These are phyloP conservation scores for Ptychobarbus kaznakovi DNA, from an alignment of 2,797 vertebrate genomes.

Conservation along the genomic window DNA sequence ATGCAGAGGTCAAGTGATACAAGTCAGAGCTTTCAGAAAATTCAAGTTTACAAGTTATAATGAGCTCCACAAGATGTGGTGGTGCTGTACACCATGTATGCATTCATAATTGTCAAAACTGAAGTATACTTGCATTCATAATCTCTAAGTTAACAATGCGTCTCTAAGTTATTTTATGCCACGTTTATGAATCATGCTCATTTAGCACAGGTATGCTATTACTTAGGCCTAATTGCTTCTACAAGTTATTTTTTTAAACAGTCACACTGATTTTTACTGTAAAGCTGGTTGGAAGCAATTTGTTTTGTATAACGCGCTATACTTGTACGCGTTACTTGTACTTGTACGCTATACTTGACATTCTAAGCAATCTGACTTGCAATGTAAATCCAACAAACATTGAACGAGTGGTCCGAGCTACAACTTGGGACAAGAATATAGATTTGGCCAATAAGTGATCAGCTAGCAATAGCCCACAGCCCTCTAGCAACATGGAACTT, in stretches of 20 bases:
- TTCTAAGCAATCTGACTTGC: neutral
- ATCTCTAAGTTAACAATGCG: too few species aligned
- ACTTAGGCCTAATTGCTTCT: neutral
- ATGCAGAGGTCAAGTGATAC: neutral
- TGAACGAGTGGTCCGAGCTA: neutral
- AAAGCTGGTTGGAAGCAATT: neutral
- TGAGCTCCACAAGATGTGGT: neutral
- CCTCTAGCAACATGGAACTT: neutral
- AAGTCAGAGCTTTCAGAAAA: neutral
- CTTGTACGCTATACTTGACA: neutral
- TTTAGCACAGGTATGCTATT: neutral
- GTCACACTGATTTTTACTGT: neutral
- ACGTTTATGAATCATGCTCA: neutral
- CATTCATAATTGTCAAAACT: neutral
- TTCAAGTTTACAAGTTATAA: neutral
- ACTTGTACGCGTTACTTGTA: too few species aligned
- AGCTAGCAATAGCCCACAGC: slow-evolving; percentile 1
- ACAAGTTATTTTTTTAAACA: neutral
- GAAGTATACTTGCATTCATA: slow-evolving; percentile 1
- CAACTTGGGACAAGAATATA: neutral
- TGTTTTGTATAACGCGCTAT: neutral
- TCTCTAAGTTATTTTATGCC: neutral
- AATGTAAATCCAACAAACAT: neutral
- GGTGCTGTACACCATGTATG: too few species aligned
- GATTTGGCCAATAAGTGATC: neutral